Evolutionary conservation across 2,113 vertebrate genomes (phyloP).

Genomic region (Mirounga angustirostris): DNA sequence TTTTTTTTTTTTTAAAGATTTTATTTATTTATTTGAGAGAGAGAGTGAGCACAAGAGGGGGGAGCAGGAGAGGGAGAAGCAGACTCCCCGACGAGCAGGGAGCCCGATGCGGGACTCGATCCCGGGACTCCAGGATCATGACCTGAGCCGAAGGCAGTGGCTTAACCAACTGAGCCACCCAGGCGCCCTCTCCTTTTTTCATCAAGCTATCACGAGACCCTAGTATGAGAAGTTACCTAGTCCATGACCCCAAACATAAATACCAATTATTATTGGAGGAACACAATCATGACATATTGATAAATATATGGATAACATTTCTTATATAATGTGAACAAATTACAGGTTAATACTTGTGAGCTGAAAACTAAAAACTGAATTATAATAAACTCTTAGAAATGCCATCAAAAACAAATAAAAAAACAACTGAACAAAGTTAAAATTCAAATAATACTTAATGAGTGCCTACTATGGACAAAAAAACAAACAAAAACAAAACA

Average conservation of each 20-base stretch:
- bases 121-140: no score
- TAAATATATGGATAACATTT: background rate
- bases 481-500: background rate
- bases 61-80: no score
- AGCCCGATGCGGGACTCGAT: no score
- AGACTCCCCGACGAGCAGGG: no score
- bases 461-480: background rate
- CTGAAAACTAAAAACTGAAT: conserved; percentile 50
- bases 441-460: conserved; percentile 32
- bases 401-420: conserved; percentile 23
- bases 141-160: no score
- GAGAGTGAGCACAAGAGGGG: no score
- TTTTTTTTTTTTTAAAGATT: background rate
- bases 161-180: no score
- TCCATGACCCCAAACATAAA: background rate
- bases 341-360: background rate
- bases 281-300: background rate
- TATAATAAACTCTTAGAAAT: conserved; percentile 33
- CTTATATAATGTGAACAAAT: background rate
- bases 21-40: no score
- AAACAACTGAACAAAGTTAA: background rate
- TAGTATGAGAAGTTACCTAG: background rate
- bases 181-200: background rate
- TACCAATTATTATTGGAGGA: background rate
- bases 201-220: background rate